Conservation (phyloP, 2,113 vertebrate species). For the Takifugu bimaculatus region DNA sequence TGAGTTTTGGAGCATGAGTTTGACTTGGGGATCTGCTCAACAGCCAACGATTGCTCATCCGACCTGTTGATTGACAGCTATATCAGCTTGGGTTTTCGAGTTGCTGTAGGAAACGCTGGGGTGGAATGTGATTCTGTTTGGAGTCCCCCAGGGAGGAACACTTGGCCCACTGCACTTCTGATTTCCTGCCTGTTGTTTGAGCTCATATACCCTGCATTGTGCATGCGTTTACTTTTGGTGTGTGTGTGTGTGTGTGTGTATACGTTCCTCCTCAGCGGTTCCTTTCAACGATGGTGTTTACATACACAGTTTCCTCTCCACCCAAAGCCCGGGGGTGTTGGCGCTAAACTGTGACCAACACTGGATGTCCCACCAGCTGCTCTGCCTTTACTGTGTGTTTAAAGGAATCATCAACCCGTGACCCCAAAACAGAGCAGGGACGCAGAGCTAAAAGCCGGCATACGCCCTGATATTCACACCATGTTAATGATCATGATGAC, state of each 20-base stretch:
- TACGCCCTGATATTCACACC: constrained; percentile 33
- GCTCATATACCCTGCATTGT: constrained; percentile 14
- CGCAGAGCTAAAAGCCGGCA: constrained; percentile 20
- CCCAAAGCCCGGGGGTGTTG: constrained; percentile 66
- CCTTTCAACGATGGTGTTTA: constrained; percentile 79
- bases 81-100: constrained; percentile 20
- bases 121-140: constrained; percentile 28
- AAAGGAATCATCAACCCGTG: constrained; percentile 12
- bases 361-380: constrained; percentile 81
- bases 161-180: constrained; percentile 18
- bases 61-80: constrained; percentile 51
- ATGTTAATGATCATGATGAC: constrained; percentile 33
- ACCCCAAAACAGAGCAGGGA: constrained; percentile 20
- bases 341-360: constrained; percentile 48
- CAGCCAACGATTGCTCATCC: neutral
- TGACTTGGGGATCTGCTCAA: too few species aligned
- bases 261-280: constrained; percentile 75
- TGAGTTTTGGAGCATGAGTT: too few species aligned
- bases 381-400: constrained; percentile 50
- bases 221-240: constrained; percentile 13
- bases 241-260: constrained; percentile 44
- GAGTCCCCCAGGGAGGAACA: constrained; percentile 33
- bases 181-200: constrained; percentile 62
- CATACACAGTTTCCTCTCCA: constrained; percentile 84
- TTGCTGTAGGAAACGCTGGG: constrained; percentile 36